A percentile compares a stretch with the other conserved stretches of the same genome.
These are phyloP conservation scores for Drosophila atripex DNA, from an alignment of 2,888 invertebrate genomes.

Conservation along the genomic window DNA sequence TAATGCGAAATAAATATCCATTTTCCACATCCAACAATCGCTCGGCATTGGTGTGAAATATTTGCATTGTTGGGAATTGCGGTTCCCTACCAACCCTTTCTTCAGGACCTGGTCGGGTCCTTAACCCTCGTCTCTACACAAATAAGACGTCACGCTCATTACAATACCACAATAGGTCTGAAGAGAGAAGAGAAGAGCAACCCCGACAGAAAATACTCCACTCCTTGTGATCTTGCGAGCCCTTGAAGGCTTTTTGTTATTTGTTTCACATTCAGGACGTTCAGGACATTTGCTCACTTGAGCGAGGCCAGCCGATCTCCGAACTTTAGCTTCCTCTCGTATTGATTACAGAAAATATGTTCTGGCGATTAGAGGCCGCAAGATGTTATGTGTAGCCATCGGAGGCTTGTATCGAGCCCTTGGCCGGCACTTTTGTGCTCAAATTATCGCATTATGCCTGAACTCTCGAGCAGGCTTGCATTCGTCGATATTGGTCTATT, in stretches of 20 bases:
- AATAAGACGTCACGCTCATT: conserved; percentile 71
- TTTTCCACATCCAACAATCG: conserved; percentile 69
- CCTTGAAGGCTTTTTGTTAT: conserved; percentile 62
- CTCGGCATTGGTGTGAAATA: conserved; percentile 66
- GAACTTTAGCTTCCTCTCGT: conserved; percentile 16
- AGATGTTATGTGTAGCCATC: conserved; percentile 42
- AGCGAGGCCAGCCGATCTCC: conserved; percentile 48
- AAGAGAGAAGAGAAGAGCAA: conserved; percentile 11
- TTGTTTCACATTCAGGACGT: conserved; percentile 68
- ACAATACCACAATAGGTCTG: conserved; percentile 55
- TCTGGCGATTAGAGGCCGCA: conserved; percentile 60
- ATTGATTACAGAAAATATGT: conserved; percentile 68
- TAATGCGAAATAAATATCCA: conserved; percentile 61
- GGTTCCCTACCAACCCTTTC: conserved; percentile 3
- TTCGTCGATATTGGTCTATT: conserved; percentile 69
- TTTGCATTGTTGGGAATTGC: conserved; percentile 10
- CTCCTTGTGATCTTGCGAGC: conserved; percentile 6
- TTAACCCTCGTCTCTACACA: conserved; percentile 51
- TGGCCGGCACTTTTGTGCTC: conserved; percentile 67
- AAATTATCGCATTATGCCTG: conserved; percentile 65
- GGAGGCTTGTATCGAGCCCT: conserved; percentile 5
- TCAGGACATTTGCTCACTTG: conserved; percentile 67
- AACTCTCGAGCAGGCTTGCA: conserved; percentile 51
- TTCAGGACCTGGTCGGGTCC: neutral
- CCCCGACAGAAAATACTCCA: conserved; percentile 15